Evolutionary conservation across 1,140 invertebrate species (phyloP).

Genomic region (Acromyrmex echinatior): DNA sequence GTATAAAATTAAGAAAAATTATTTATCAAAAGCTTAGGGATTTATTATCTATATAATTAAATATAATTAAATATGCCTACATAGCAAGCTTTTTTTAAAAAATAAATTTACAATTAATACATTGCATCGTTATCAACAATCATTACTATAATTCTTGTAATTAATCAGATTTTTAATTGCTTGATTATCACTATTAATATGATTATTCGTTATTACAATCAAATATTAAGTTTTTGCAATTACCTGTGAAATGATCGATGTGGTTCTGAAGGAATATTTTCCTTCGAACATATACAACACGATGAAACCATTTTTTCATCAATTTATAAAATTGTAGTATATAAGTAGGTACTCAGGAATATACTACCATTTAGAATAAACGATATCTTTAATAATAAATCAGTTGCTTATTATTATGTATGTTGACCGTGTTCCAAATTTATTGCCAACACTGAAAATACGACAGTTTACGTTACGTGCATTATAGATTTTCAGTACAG

Average conservation of each 20-base stretch:
- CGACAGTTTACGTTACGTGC: too few relatives aligned
- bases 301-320: conserved; percentile 6
- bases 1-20: conserved; percentile 3
- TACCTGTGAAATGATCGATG: conserved; percentile 25
- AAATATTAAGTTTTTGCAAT: not conserved
- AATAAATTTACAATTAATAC: not conserved
- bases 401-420: not conserved
- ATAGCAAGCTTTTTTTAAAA: not conserved
- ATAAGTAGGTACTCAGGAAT: too few relatives aligned
- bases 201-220: not conserved
- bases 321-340: not conserved
- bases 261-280: not conserved
- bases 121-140: not conserved
- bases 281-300: conserved; percentile 18
- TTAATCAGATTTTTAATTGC: not conserved
- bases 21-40: not conserved
- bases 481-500: too few relatives aligned
- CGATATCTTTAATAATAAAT: not conserved
- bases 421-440: too few relatives aligned
- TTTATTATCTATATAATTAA: too few relatives aligned
- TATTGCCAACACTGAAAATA: too few relatives aligned
- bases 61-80: too few relatives aligned
- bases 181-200: not conserved
- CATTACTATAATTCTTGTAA: not conserved
- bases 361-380: not conserved